These are phyloP conservation scores for Ceratina japonica DNA, from an alignment of 1,140 invertebrate genomes.

Conservation along the genomic window DNA sequence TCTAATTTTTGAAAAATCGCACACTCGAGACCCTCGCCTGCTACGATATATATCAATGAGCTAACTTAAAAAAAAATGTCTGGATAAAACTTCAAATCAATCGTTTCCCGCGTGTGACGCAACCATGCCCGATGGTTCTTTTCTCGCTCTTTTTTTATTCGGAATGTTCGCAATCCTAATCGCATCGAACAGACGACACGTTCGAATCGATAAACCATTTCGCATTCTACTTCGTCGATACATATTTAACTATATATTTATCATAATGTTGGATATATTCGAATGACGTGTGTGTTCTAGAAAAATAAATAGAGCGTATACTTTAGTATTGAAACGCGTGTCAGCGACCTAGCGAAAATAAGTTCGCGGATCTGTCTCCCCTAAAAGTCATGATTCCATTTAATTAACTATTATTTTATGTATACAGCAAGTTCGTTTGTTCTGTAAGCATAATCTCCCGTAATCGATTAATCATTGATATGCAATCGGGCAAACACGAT, in stretches of 20 bases:
- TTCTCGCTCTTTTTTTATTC: not conserved
- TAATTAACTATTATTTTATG: not conserved
- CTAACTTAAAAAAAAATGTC: too few species aligned
- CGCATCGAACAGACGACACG: not conserved
- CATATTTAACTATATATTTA: too few species aligned
- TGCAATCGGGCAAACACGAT: slow-evolving; percentile 23
- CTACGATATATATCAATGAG: too few species aligned
- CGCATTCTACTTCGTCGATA: not conserved
- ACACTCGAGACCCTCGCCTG: too few species aligned
- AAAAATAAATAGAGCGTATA: slow-evolving; percentile 28
- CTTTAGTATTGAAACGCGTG: not conserved
- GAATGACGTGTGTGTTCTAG: not conserved
- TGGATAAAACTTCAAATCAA: too few species aligned
- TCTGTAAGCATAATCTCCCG: slow-evolving; percentile 7
- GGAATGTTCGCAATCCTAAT: slow-evolving; percentile 38
- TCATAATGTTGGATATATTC: not conserved
- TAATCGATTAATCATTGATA: slow-evolving; percentile 40
- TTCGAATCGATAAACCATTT: slow-evolving; percentile 1
- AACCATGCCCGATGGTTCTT: not conserved
- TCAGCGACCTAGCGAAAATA: not conserved
- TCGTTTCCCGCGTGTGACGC: too few species aligned
- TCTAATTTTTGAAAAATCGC: too few species aligned
- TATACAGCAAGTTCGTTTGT: not conserved
- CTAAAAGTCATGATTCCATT: not conserved
- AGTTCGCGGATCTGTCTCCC: not conserved